Conservation (phyloP, 2,113 vertebrate species). For the Myotis brandtii region DNA sequence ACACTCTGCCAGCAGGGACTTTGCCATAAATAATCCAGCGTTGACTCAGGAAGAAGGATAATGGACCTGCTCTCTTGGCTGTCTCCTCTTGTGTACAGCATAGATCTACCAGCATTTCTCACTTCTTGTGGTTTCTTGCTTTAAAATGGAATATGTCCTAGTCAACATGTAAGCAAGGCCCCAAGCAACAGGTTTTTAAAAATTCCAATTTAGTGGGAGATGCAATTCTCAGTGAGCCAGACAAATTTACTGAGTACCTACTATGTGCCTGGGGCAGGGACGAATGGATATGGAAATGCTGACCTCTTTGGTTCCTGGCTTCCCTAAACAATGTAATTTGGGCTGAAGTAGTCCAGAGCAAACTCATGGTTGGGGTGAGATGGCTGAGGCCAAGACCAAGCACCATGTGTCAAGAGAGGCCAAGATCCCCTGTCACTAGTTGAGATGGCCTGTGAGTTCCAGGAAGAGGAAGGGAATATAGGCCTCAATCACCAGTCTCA, state of each 20-base stretch:
- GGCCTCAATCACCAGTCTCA: not conserved
- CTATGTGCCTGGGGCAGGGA: not conserved
- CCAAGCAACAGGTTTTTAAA: not conserved
- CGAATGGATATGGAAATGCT: not conserved
- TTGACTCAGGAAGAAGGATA: not conserved
- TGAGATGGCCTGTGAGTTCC: not conserved
- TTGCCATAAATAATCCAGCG: not conserved
- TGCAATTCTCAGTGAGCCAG: not conserved
- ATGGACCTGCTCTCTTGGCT: not conserved
- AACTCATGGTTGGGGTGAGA: not conserved
- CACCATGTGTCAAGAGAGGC: not conserved
- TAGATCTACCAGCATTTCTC: not conserved
- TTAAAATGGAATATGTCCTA: not conserved
- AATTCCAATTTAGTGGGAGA: not conserved
- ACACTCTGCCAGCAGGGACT: not conserved
- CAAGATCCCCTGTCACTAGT: not conserved
- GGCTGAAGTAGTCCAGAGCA: slow-evolving; percentile 19
- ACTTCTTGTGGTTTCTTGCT: not conserved
- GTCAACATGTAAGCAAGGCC: not conserved
- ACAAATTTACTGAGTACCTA: not conserved
- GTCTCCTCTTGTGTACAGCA: not conserved
- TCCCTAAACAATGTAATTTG: not conserved
- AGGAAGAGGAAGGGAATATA: not conserved
- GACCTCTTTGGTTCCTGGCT: not conserved
- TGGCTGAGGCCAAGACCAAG: not conserved